Conservation (phyloP, 2,888 invertebrate species). For the Rhingia rostrata region DNA sequence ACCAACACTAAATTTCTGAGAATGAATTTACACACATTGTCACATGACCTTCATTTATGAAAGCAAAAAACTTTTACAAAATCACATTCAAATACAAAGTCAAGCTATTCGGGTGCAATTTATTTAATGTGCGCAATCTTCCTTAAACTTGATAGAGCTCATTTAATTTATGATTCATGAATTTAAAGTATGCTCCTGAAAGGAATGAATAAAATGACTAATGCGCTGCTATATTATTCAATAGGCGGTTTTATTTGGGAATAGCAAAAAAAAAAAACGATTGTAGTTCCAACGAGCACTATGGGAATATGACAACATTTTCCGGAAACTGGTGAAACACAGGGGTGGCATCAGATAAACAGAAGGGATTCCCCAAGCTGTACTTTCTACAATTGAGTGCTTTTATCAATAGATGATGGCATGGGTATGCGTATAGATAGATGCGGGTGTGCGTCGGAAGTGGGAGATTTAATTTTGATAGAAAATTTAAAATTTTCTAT, state of each 20-base stretch:
- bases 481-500: too few relatives aligned
- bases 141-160: constrained; percentile 67
- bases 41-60: constrained; percentile 4
- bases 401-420: background rate
- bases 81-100: constrained; percentile 31
- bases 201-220: constrained; percentile 66
- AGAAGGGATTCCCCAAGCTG: constrained; percentile 9
- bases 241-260: constrained; percentile 45
- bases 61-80: constrained; percentile 30
- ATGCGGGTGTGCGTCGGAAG: background rate
- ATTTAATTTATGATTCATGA: constrained; percentile 73
- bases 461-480: background rate
- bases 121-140: constrained; percentile 67
- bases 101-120: constrained; percentile 47
- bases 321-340: constrained; percentile 31
- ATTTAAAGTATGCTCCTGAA: constrained; percentile 63
- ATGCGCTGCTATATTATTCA: constrained; percentile 59
- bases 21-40: background rate
- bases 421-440: too few relatives aligned
- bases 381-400: background rate
- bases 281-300: constrained; percentile 48
- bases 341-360: constrained; percentile 7
- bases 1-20: background rate
- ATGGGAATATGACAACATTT: constrained; percentile 27
- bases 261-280: constrained; percentile 8